Percentiles rank a stretch among this genome's conserved stretches.
phyloP scores from a whole-genome alignment of 2,888 invertebrate species.

The Acleris literana region DNA sequence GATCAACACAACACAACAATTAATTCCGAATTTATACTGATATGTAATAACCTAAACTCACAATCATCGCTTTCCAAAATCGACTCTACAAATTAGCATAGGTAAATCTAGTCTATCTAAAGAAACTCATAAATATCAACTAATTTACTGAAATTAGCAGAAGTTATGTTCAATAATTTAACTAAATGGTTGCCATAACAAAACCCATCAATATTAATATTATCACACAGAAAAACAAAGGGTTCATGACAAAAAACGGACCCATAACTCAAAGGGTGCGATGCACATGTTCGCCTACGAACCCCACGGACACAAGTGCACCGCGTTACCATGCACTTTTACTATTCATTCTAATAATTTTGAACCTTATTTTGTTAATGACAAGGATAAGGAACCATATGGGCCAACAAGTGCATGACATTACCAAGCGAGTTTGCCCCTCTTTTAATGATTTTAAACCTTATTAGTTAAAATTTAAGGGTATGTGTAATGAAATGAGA shows the following conservation, averaged over 20 bases:
- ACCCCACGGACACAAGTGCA: conserved; percentile 73
- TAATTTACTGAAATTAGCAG: background rate
- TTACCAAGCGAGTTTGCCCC: conserved; percentile 46
- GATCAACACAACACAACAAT: no score
- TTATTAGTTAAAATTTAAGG: background rate
- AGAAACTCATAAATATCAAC: background rate
- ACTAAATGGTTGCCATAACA: conserved; percentile 39
- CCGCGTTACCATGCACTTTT: conserved; percentile 49
- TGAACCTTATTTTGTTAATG: conserved; percentile 39
- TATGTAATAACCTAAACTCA: no score
- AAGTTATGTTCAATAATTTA: conserved; percentile 24
- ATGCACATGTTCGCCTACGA: conserved; percentile 73
- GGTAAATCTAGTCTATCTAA: no score
- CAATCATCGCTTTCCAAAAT: no score
- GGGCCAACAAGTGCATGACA: conserved; percentile 67
- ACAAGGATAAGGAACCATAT: conserved; percentile 39
- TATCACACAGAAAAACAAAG: conserved; percentile 61
- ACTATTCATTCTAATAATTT: conserved; percentile 38
- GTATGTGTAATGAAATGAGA: conserved; percentile 19
- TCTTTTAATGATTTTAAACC: conserved; percentile 9
- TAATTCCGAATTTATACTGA: no score
- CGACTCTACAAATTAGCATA: no score
- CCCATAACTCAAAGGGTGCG: conserved; percentile 39
- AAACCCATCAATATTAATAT: conserved; percentile 58
- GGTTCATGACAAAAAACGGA: conserved; percentile 60